Base-by-base conservation (phyloP, 37 sponge, comb jelly and placozoan genomes). In the Ianthella basta region DNA sequence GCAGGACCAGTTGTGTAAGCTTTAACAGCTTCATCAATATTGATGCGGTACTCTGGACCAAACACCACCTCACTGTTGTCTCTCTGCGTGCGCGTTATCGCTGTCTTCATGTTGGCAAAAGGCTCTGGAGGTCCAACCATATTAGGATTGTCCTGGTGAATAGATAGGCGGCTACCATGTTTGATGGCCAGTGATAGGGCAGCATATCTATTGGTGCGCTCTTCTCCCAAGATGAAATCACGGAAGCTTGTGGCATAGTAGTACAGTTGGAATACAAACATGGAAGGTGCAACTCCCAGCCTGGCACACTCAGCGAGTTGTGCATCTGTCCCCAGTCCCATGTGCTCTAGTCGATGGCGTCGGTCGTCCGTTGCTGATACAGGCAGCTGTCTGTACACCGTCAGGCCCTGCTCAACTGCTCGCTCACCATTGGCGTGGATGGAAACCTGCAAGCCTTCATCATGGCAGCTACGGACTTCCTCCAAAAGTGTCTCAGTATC, bases 381-480 rank as follows among this genome's bases (percentile, higher is more conserved):
- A 18, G 13, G 41, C 19, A 84, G 29, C 33, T 57, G 27, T 54
- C 81, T n/a, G 63, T 84, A 91, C 53, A 34, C 78, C 21, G 59
- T n/a, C 72, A 91, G 78, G 20, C 40, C 72, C 59, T 88, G 88
- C 0, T 80, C 86, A 2, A 88, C 55, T 55, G 89, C 88, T 32
- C 88, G 29, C 15, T 91, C 92, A n/a, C 92, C 92, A 27, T 91
- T 82, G 20, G 88, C 81, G 66, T 91, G 92, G n/a, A 59, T 80
- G 27, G 66, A 64, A 24, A 10, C 12, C n/a, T 86, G 83, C 27
- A 19, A 34, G 15, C 84, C 84, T 25, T 10, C 15, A 24, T 56
- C 32, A 72, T 89, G 89, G 72, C 36, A 59, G 30, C 68, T 34
- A 24, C 24, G 32, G 13, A 89, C 81, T 39, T 39, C 85, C 41